Evolutionary conservation across 2,113 vertebrate genomes (phyloP).

Genomic region (Centropus unirufus): DNA sequence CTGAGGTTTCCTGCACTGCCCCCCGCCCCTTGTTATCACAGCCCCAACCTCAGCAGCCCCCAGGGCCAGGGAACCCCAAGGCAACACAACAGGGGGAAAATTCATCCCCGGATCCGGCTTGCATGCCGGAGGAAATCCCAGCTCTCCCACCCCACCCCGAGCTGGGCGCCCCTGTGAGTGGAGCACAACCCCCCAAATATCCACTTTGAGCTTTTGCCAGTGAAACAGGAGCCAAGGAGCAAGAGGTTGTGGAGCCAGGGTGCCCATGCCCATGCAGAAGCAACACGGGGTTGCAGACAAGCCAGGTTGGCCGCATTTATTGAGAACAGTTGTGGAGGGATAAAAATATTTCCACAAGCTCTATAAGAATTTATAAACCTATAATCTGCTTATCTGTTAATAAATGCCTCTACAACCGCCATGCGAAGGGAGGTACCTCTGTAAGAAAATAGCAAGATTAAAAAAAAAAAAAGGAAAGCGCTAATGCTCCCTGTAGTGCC

Average conservation of each 20-base stretch:
- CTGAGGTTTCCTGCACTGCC: fast-evolving
- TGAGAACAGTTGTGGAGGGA: slow-evolving; percentile 54
- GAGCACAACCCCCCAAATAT: background rate
- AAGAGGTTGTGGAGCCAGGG: fast-evolving
- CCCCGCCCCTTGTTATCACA: too few relatives aligned
- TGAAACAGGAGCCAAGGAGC: background rate
- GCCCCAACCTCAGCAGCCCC: background rate
- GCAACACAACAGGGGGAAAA: fast-evolving
- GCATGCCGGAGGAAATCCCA: too few relatives aligned
- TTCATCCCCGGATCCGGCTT: too few relatives aligned
- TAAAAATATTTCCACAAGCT: slow-evolving; percentile 71
- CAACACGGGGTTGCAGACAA: background rate
- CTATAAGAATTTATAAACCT: slow-evolving; percentile 64
- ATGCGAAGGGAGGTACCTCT: slow-evolving; percentile 16
- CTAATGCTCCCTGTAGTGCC: background rate
- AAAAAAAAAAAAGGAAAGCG: slow-evolving; percentile 21
- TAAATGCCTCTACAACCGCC: background rate
- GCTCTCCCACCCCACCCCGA: background rate
- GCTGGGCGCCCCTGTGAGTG: background rate
- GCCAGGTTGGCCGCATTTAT: slow-evolving; percentile 56
- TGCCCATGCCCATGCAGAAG: fast-evolving
- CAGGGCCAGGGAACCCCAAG: background rate
- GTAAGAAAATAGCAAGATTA: slow-evolving; percentile 70
- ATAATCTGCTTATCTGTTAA: slow-evolving; percentile 29
- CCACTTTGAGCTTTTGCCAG: background rate